Evolutionary conservation across 2,797 vertebrate species (phyloP), one percentile per base, ranked within the genome.

Genomic region (Peromyscus nudipes): DNA sequence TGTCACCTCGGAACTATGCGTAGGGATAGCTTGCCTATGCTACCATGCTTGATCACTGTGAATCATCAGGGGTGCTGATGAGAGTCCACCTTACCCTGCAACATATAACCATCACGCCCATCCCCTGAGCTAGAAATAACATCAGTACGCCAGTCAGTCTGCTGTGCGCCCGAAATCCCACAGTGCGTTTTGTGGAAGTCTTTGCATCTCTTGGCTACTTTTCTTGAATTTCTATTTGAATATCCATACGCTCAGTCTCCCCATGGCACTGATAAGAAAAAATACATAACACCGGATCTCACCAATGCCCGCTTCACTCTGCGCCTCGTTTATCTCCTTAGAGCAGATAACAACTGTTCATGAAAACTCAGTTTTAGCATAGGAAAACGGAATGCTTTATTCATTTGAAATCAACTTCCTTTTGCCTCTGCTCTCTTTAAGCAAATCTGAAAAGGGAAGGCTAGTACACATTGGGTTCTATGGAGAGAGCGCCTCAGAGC

Each of bases 341-440:
- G 55, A 96, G 73, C 55, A 96, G 96, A 79, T 75, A 94, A 94
- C 60, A 2, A 4, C 9, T 82, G 37, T 84, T 93, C 34, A 12
- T 27, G 80, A 95, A 95, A 95, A 96, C 23, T 80, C 0, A 85
- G 86, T 75, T 81, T 95, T 27, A 95, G 34, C 64, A 87, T 21
- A 79, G 67, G 21, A 73, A 86, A 69, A 16, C 57, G 34, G 52
- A 84, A 81, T 49, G 94, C 23, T 93, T 94, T 64, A 92, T 92
- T 93, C 62, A 73, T 75, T 95, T 46, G 89, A 91, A 90, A 92
- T 88, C 91, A 64, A 80, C 89, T 84, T 81, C 77, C 82, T 95
- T 82, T 71, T 88, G 71, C 46, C 86, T 95, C 62, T 92, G 40
- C 31, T 83, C 65, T 37, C 92, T 88, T 57, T 64, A 80, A 90